Evolutionary conservation across 30 jellyfish, hydroid and myxozoan genomes (phyloP).

Genomic region (Turritopsis rubra): DNA sequence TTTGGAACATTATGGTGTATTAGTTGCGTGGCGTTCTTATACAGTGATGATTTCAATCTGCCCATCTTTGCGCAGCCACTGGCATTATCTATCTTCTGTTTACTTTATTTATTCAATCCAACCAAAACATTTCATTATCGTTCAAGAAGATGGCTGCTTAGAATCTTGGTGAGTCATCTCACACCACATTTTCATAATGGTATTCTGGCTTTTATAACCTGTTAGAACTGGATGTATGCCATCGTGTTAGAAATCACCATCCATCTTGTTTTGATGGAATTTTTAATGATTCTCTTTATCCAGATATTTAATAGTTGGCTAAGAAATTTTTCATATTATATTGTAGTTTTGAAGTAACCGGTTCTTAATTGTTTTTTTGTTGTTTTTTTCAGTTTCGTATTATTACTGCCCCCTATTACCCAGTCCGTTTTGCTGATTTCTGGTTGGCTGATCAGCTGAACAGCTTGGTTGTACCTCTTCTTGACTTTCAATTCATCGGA

Average conservation of each 20-base stretch:
- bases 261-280: no score
- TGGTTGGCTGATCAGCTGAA: constrained; percentile 99
- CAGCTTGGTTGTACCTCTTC: constrained; percentile 90
- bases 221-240: no score
- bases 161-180: constrained; percentile 56
- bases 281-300: no score
- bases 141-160: constrained; percentile 84
- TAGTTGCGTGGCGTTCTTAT: constrained; percentile 81
- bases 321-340: no score
- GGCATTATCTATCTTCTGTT: constrained; percentile 52
- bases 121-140: constrained; percentile 84
- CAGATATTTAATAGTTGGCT: no score
- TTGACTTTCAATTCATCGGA: constrained; percentile 67
- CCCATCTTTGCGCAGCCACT: constrained; percentile 87
- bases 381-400: constrained; percentile 60
- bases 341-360: no score
- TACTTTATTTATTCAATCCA: constrained; percentile 68
- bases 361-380: no score
- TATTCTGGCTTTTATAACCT: no score
- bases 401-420: constrained; percentile 66
- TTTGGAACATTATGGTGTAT: constrained; percentile 87
- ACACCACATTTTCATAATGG: background rate
- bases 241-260: no score
- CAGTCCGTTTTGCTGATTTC: constrained; percentile 96
- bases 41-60: constrained; percentile 53